Evolutionary conservation across 2,797 vertebrate species (phyloP).

Genomic region (Myotis daubentonii): DNA sequence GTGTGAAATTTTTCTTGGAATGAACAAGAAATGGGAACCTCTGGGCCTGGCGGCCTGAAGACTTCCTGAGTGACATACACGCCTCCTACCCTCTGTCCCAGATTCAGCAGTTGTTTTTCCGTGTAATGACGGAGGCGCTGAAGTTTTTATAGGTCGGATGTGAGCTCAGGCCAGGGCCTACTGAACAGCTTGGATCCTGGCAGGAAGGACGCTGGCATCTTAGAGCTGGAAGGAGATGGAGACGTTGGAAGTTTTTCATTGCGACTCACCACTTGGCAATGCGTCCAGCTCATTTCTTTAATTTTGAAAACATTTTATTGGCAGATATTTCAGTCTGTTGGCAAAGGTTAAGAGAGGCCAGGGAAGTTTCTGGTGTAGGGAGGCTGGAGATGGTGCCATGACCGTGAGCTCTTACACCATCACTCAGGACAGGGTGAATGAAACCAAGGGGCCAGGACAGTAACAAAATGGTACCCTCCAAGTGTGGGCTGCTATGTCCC

Average conservation of each 20-base stretch:
- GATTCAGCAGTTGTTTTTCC: slow-evolving; percentile 38
- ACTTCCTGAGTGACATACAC: not conserved
- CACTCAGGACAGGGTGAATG: not conserved
- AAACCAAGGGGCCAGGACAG: not conserved
- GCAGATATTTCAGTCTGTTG: not conserved
- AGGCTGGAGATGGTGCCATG: not conserved
- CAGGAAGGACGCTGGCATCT: not conserved
- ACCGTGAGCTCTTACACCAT: not conserved
- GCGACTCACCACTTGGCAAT: not conserved
- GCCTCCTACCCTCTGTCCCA: slow-evolving; percentile 15
- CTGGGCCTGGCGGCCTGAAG: not conserved
- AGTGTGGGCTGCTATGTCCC: not conserved
- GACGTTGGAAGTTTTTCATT: not conserved
- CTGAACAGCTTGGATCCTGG: not conserved
- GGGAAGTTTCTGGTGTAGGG: not conserved
- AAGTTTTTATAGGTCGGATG: slow-evolving; percentile 45
- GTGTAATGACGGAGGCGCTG: slow-evolving; percentile 34
- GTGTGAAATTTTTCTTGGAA: not conserved
- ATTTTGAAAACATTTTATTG: not conserved
- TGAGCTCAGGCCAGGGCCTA: not conserved
- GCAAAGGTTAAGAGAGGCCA: not conserved
- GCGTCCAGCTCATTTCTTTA: not conserved
- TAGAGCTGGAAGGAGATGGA: not conserved
- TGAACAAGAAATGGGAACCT: not conserved
- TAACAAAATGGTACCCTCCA: not conserved